A percentile compares a stretch with the other conserved stretches of the same genome.
phyloP scores from a whole-genome alignment of 2,113 vertebrate species.

The Sorex fumeus region DNA sequence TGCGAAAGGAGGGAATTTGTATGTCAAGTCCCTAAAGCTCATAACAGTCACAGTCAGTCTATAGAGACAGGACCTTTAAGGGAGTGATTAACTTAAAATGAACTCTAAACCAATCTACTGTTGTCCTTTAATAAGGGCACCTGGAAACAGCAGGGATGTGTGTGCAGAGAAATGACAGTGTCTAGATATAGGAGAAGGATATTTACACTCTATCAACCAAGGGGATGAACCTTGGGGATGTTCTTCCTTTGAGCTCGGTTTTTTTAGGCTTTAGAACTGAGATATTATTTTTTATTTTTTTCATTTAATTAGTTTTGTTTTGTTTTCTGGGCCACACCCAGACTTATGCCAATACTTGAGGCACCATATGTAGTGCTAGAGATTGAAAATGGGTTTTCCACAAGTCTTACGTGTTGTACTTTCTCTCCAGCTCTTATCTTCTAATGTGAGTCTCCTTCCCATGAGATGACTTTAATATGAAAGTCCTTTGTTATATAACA shows the following conservation, averaged over 20 bases:
- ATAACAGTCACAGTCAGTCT: neutral
- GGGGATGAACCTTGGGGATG: neutral
- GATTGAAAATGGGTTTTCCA: too few relatives aligned
- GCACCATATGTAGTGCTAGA: too few relatives aligned
- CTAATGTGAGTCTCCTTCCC: neutral
- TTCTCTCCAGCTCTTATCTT: neutral
- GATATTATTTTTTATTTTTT: too few relatives aligned
- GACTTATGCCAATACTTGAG: too few relatives aligned
- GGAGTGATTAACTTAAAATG: neutral
- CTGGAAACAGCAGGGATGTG: neutral
- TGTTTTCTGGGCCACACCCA: too few relatives aligned
- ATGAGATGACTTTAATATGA: constrained; percentile 4
- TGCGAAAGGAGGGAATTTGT: too few relatives aligned
- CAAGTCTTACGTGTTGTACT: too few relatives aligned
- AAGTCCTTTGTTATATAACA: neutral
- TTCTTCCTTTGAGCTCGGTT: neutral
- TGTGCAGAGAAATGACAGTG: neutral
- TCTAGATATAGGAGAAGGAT: too few relatives aligned
- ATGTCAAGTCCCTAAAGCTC: too few relatives aligned
- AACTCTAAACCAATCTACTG: neutral
- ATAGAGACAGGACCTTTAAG: neutral
- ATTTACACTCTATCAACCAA: neutral
- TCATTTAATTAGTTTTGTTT: too few relatives aligned
- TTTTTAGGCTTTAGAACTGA: too few relatives aligned
- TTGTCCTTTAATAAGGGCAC: neutral